Conservation (phyloP, 2,888 invertebrate genomes). For the Drosophila macrospina region DNA sequence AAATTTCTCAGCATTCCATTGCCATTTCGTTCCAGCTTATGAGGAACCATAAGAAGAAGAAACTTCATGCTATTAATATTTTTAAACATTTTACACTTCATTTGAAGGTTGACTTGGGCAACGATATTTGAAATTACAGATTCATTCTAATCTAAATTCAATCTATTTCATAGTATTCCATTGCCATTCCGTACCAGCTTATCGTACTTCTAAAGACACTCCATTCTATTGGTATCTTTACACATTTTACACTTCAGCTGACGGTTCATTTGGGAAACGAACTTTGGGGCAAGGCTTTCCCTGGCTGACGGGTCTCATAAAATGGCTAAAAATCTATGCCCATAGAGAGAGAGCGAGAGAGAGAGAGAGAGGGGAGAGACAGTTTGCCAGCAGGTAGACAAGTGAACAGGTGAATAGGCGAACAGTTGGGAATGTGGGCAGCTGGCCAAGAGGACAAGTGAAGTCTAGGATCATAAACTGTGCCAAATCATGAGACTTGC, state of each 20-base stretch:
- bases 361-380: slow-evolving; percentile 6
- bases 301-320: slow-evolving; percentile 14
- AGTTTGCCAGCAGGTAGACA: background rate
- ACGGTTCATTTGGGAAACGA: slow-evolving; percentile 2
- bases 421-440: background rate
- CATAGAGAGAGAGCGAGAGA: slow-evolving; percentile 2
- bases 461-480: slow-evolving; percentile 48
- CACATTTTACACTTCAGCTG: background rate
- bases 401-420: background rate
- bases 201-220: background rate
- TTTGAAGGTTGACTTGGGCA: background rate
- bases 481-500: slow-evolving; percentile 38
- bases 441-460: background rate
- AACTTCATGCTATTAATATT: background rate
- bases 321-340: slow-evolving; percentile 15
- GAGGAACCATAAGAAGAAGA: no score
- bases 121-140: background rate
- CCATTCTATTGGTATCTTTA: no score
- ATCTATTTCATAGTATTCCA: background rate
- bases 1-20: background rate
- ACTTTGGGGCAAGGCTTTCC: slow-evolving; percentile 1
- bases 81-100: background rate
- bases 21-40: background rate
- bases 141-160: background rate
- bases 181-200: background rate